A percentile compares a stretch with the other conserved stretches of the same genome.
Conservation (phyloP, 2,888 invertebrate genomes). For the Rhogogaster chlorosoma region DNA sequence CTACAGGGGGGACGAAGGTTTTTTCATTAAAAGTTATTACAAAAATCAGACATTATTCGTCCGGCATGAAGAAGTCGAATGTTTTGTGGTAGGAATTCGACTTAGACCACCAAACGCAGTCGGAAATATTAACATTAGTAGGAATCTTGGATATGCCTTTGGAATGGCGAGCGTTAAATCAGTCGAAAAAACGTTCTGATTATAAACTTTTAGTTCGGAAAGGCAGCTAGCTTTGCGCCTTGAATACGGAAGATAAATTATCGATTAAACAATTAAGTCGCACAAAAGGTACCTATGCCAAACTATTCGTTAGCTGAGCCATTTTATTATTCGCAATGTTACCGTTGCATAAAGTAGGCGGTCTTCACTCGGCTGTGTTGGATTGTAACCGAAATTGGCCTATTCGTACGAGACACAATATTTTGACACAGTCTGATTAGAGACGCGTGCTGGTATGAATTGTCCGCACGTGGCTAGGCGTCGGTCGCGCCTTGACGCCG, state of each 20-base stretch:
- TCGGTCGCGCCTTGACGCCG: slow-evolving; percentile 37
- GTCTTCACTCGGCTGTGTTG: slow-evolving; percentile 51
- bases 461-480: slow-evolving; percentile 41
- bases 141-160: not conserved
- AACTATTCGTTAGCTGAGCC: slow-evolving; percentile 6
- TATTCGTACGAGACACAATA: slow-evolving; percentile 70
- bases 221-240: not conserved
- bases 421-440: slow-evolving; percentile 47
- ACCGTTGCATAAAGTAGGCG: slow-evolving; percentile 27
- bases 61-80: not conserved
- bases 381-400: slow-evolving; percentile 68
- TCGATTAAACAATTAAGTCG: not conserved
- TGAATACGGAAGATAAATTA: slow-evolving; percentile 24
- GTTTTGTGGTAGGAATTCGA: not conserved
- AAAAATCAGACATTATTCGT: not conserved
- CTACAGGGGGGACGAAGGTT: not conserved
- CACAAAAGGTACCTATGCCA: slow-evolving; percentile 23
- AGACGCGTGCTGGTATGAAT: slow-evolving; percentile 45
- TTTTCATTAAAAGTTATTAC: not conserved
- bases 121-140: not conserved
- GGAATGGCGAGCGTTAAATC: not conserved
- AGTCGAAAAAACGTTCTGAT: slow-evolving; percentile 17
- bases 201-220: not conserved
- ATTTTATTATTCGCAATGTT: slow-evolving; percentile 41
- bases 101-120: not conserved